Conservation (phyloP, 2,113 vertebrate genomes). For the Cryptomyrus ogoouensis region DNA sequence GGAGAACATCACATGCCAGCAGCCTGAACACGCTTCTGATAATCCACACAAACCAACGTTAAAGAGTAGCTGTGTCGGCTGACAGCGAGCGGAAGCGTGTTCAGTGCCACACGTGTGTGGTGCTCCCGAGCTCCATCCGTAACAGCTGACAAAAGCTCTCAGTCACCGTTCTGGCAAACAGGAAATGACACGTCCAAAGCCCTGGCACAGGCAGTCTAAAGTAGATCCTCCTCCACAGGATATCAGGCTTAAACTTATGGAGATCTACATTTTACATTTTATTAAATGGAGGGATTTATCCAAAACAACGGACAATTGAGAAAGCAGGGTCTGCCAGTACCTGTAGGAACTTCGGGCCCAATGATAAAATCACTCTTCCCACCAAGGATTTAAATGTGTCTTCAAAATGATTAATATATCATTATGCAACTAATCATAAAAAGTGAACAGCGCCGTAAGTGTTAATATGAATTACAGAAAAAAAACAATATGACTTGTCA, state of each 20-base stretch:
- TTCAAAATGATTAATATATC: background rate
- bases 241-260: background rate
- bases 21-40: background rate
- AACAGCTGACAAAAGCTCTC: background rate
- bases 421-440: background rate
- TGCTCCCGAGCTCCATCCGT: background rate
- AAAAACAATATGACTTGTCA: background rate
- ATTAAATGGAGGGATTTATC: background rate
- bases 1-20: background rate
- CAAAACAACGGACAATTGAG: background rate
- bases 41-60: background rate
- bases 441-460: background rate
- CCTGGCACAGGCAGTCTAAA: background rate
- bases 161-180: background rate
- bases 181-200: background rate
- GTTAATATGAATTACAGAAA: background rate
- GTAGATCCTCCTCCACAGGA: background rate
- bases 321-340: background rate
- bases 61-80: background rate
- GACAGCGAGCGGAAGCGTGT: background rate
- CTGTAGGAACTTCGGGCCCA: background rate
- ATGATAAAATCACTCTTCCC: background rate
- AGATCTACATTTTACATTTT: background rate
- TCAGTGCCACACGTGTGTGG: background rate
- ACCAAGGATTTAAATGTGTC: background rate